These are phyloP conservation scores for Molossus alvarezi DNA, from an alignment of 2,797 vertebrate species.

Conservation along the genomic window DNA sequence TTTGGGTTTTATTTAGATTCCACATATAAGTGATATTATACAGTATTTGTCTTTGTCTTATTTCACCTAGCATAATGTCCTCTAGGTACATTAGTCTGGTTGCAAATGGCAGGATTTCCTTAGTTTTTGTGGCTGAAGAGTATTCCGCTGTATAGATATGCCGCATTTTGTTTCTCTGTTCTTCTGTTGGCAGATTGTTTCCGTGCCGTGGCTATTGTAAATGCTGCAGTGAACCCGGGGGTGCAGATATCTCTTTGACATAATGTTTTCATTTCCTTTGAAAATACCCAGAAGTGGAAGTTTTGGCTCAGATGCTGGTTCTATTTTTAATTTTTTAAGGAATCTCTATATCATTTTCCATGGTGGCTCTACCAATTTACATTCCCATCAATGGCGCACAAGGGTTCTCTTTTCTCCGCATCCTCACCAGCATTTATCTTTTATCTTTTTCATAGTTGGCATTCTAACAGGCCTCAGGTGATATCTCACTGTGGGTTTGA, in stretches of 20 bases:
- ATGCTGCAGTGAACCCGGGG: neutral
- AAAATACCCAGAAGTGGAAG: neutral
- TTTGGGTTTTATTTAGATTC: neutral
- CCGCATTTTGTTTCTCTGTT: neutral
- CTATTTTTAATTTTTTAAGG: neutral
- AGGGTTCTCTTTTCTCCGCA: neutral
- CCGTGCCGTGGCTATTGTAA: neutral
- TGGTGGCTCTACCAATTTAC: neutral
- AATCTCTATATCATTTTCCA: neutral
- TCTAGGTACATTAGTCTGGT: neutral
- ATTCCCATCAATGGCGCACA: neutral
- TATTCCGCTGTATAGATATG: neutral
- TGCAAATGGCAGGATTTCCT: neutral
- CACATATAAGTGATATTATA: neutral
- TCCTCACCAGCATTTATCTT: neutral
- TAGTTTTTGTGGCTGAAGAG: neutral
- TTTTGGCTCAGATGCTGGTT: neutral
- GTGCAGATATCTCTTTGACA: neutral
- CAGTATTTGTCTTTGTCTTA: neutral
- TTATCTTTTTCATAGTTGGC: neutral
- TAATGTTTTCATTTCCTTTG: neutral
- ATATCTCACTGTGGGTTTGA: neutral
- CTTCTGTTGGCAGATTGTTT: neutral
- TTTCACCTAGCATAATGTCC: neutral
- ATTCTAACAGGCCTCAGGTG: neutral